Conservation (phyloP, 1,140 invertebrate species). For the Pachypsylla venusta region DNA sequence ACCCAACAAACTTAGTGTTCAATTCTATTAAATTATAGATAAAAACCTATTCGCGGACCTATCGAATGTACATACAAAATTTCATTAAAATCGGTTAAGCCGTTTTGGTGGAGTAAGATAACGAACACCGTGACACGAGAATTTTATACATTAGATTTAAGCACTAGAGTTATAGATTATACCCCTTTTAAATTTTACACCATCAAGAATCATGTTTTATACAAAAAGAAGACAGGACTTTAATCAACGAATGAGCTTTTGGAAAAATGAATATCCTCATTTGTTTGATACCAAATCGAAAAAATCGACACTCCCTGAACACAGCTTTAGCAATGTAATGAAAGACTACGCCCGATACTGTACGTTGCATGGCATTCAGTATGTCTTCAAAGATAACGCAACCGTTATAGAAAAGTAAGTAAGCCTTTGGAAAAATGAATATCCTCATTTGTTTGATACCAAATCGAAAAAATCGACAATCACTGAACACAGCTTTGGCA, state of each 20-base stretch:
- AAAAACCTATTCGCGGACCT: no score
- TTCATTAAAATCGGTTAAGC: no score
- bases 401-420: slow-evolving; percentile 22
- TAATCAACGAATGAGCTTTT: not conserved
- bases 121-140: no score
- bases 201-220: no score
- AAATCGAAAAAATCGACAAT: not conserved
- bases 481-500: not conserved
- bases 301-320: not conserved
- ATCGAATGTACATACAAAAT: no score
- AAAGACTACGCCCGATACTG: slow-evolving; percentile 22
- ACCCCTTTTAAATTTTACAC: no score
- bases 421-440: not conserved
- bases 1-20: no score
- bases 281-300: not conserved
- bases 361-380: slow-evolving; percentile 23
- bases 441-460: not conserved
- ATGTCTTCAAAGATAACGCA: slow-evolving; percentile 22
- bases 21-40: no score
- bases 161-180: no score
- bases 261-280: slow-evolving; percentile 2
- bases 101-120: no score
- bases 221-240: not conserved
- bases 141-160: no score
- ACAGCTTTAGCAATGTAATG: slow-evolving; percentile 13